Evolutionary conservation across 2,797 vertebrate species (phyloP), one percentile per base, ranked within the genome.

Genomic region (Pterois miles): DNA sequence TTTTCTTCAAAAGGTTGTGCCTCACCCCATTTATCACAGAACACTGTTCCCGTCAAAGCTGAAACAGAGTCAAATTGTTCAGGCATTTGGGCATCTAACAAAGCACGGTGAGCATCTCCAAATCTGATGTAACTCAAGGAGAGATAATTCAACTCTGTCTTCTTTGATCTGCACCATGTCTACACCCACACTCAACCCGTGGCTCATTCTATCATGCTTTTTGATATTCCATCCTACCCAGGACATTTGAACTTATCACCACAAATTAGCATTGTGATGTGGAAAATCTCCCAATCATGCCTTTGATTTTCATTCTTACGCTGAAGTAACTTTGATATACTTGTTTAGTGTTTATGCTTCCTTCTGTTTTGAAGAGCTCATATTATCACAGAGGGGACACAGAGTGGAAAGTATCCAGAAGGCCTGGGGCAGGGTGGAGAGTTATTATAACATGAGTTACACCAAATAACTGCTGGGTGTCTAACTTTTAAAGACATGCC

Each of bases 1-100:
- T 91, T 90, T 56, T 90, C 91, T 92, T 93, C 90, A 93, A 91
- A 94, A 90, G 89, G 73, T 79, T 85, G 75, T 4, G 57, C 72
- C 87, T 91, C 76, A 76, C 71, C 82, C 78, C 85, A 89, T 91
- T 89, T 84, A 89, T 84, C 88, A 88, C 85, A 80, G 66, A 79
- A 81, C 78, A 69, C 60, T 74, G 87, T 84, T 81, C 74, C 86
- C 62, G 62, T 87, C 87, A 67, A 78, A 87, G 86, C 76, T 80
- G 82, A 72, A 88, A 85, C 82, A 88, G 84, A 91, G 79, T 89
- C 86, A 87, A 74, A 88, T 85, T 87, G 82, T 86, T 87, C 71
- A 84, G 88, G 86, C 85, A 67, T 90, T 89, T 52, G 78, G 64
- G 79, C 76, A 64, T 80, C 81, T 16, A 76, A 88, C 85, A 89